phyloP scores from a whole-genome alignment of 2,797 vertebrate genomes.

The Sorex maritimensis region DNA sequence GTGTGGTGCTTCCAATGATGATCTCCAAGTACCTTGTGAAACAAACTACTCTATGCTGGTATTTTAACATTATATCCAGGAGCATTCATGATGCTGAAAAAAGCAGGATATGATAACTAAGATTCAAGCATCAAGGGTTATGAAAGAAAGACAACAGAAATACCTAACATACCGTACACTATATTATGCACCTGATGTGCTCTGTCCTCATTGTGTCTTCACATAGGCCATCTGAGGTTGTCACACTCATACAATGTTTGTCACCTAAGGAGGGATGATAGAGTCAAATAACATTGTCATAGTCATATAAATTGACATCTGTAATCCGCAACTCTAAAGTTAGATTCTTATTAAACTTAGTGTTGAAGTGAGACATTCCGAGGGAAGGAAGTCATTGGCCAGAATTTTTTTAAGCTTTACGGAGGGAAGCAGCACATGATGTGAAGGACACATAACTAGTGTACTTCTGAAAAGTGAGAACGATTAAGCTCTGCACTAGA shows the following conservation, averaged over 20 bases:
- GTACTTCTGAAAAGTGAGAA: not conserved
- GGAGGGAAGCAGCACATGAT: not conserved
- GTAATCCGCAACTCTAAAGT: not conserved
- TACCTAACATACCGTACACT: not conserved
- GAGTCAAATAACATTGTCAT: constrained; percentile 10
- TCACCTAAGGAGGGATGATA: not conserved
- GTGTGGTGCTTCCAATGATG: not conserved
- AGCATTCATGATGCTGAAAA: not conserved
- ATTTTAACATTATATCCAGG: constrained; percentile 4
- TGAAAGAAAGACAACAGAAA: not conserved
- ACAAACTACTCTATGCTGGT: not conserved
- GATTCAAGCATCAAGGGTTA: not conserved
- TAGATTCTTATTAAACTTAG: constrained; percentile 14
- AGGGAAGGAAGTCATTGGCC: not conserved
- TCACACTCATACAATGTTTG: not conserved
- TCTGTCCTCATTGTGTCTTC: not conserved
- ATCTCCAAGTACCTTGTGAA: constrained; percentile 10
- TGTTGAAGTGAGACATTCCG: constrained; percentile 5
- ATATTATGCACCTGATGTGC: not conserved
- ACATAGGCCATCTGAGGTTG: not conserved
- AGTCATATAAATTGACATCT: constrained; percentile 40
- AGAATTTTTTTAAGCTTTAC: constrained; percentile 18
- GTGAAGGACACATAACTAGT: not conserved
- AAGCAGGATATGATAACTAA: not conserved
- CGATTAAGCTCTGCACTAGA: constrained; percentile 13